A percentile compares a stretch with the other conserved stretches of the same genome.
These are phyloP conservation scores for Parasteatoda lunata DNA, from an alignment of 2,888 invertebrate species.

Conservation along the genomic window DNA sequence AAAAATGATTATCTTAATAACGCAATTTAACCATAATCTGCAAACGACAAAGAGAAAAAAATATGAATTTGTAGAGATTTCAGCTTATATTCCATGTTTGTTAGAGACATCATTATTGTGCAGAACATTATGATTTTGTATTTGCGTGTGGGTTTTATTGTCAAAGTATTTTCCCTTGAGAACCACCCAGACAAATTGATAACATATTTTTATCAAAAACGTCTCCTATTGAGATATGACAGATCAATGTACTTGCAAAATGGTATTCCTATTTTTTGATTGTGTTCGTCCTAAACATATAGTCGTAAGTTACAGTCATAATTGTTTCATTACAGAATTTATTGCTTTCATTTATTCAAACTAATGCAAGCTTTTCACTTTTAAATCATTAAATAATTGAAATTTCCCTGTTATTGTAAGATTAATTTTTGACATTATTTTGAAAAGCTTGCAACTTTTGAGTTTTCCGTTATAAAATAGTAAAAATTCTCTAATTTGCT, in stretches of 20 bases:
- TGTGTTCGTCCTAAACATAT: no score
- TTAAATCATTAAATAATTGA: no score
- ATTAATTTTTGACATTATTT: no score
- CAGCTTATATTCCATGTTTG: constrained; percentile 26
- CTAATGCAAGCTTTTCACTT: no score
- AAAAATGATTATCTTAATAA: constrained; percentile 37
- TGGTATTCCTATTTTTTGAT: no score
- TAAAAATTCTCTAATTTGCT: no score
- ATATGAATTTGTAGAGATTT: background rate
- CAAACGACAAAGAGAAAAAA: constrained; percentile 55
- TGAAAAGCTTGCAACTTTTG: no score
- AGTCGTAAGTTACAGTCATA: no score
- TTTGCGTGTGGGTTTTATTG: constrained; percentile 20
- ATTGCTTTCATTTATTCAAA: no score
- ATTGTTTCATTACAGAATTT: no score
- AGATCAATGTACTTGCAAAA: constrained; percentile 1
- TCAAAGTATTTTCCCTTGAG: background rate
- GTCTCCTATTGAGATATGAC: constrained; percentile 12
- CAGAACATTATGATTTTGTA: constrained; percentile 25
- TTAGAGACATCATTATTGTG: constrained; percentile 32
- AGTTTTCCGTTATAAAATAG: no score
- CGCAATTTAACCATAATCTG: constrained; percentile 50
- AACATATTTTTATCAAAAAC: constrained; percentile 25
- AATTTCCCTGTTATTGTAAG: no score
- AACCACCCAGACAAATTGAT: constrained; percentile 13